Evolutionary conservation across 2,797 vertebrate genomes (phyloP).

Genomic region (Gymnodraco acuticeps): DNA sequence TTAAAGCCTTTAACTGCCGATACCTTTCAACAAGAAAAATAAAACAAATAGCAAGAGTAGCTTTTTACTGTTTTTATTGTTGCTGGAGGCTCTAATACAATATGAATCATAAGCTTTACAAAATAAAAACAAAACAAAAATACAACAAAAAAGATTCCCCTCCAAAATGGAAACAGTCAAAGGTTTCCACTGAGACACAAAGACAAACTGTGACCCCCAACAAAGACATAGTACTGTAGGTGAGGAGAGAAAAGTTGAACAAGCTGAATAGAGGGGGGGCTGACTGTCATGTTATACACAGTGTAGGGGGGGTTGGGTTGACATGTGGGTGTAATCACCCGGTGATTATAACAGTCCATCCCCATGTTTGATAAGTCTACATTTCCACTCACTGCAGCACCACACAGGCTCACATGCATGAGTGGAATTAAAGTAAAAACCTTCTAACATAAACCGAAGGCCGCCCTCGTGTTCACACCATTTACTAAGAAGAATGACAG

Average conservation of each 20-base stretch:
- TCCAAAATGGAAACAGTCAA: constrained; percentile 80
- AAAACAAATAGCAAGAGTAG: constrained; percentile 27
- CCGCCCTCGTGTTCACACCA: constrained; percentile 50
- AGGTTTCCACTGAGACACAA: constrained; percentile 78
- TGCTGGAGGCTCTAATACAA: constrained; percentile 90
- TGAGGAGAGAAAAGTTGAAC: constrained; percentile 64
- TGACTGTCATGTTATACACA: constrained; percentile 71
- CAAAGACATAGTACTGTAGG: constrained; percentile 69
- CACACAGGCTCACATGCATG: constrained; percentile 64
- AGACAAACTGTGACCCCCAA: constrained; percentile 82
- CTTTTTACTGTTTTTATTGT: constrained; percentile 88
- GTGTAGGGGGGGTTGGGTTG: constrained; percentile 31
- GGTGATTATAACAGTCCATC: constrained; percentile 75
- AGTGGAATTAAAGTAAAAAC: constrained; percentile 57
- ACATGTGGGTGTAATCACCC: constrained; percentile 59
- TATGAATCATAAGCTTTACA: constrained; percentile 89
- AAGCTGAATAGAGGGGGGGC: constrained; percentile 61
- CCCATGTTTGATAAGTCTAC: constrained; percentile 62
- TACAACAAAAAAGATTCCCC: constrained; percentile 78
- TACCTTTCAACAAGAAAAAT: background rate
- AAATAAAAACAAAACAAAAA: constrained; percentile 83
- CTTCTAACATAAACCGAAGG: constrained; percentile 48
- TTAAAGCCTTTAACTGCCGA: too few relatives aligned
- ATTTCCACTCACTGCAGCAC: constrained; percentile 49
- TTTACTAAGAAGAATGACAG: constrained; percentile 66